A percentile compares a stretch with the other conserved stretches of the same genome.
phyloP scores from a whole-genome alignment of 2,888 invertebrate genomes.

The Hemithea aestivaria region DNA sequence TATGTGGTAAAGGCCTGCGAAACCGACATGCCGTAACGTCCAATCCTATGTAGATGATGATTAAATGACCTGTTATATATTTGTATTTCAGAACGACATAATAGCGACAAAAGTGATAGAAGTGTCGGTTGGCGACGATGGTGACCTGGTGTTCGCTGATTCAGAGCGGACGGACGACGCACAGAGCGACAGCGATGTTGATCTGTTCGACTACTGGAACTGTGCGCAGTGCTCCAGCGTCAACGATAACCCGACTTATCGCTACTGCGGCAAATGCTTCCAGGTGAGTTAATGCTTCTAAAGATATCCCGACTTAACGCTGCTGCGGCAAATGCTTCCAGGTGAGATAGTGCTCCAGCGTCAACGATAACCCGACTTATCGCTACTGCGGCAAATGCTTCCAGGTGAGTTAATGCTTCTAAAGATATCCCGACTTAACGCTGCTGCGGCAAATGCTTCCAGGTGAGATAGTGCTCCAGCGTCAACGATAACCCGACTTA shows the following conservation, averaged over 20 bases:
- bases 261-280: constrained; percentile 85
- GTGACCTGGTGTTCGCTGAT: constrained; percentile 64
- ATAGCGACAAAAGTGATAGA: constrained; percentile 62
- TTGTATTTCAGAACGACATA: constrained; percentile 59
- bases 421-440: no score
- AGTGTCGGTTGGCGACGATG: constrained; percentile 56
- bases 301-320: no score
- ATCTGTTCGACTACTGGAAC: constrained; percentile 80
- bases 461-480: constrained; percentile 81
- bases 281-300: constrained; percentile 76
- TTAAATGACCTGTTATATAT: no score
- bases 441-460: no score
- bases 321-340: no score
- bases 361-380: constrained; percentile 82
- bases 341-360: constrained; percentile 80
- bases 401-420: constrained; percentile 75
- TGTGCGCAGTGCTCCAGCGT: constrained; percentile 82
- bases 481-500: constrained; percentile 82
- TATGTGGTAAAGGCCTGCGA: no score
- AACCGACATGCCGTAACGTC: no score
- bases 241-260: constrained; percentile 82
- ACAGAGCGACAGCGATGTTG: constrained; percentile 70
- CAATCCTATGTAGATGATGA: not conserved
- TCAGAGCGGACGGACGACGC: constrained; percentile 60
- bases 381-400: constrained; percentile 85